Base-by-base conservation (phyloP, 1,140 invertebrate genomes). In the Grapholita molesta region DNA sequence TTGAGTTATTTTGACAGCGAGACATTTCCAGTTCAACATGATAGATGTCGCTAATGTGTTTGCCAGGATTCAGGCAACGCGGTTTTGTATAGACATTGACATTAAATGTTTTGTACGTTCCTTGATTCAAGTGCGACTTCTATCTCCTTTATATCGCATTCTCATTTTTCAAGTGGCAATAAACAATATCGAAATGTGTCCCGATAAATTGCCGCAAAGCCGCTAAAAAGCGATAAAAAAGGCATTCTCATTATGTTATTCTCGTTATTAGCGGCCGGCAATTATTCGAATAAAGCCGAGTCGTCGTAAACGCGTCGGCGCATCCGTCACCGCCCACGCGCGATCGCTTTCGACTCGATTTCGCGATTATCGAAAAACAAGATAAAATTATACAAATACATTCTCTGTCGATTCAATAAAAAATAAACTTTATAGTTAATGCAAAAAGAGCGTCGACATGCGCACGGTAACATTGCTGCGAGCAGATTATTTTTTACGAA, bases 241-340 rank as follows among this genome's bases (percentile, higher is more conserved):
- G 72, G 48, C 65, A 75, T 70, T 69, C 67, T 73, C 71, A 64
- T 76, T 69, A 76, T 53, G 23, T 57, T 57, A 57, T 57, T 57
- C 21, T 25, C 53, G 12, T 57, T 25, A 57, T 57, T 57, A 57
- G 12, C 55, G 61, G 52, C 65, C 66, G 65, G 67, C 72, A 77
- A 77, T 77, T 77, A 77, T 77, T 77, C 74, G 74, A 77, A 77
- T 77, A 74, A 76, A 70, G 69, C 70, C 64, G 69, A 64, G 70
- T 57, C 70, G 15, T 67, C 74, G 66, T 73, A 76, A 76, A 73
- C 66, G 69, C 69, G 69, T 73, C 71, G 21, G 18, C 68, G 25
- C 65, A 30, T 61, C 42, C 55, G 67, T 74, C 74, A 67, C 57
- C 74, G 67, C 74, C 74, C 72, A 73, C 71, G 69, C 61, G 21